phyloP scores from a whole-genome alignment of 2,113 vertebrate genomes.

The Datnioides undecimradiatus region DNA sequence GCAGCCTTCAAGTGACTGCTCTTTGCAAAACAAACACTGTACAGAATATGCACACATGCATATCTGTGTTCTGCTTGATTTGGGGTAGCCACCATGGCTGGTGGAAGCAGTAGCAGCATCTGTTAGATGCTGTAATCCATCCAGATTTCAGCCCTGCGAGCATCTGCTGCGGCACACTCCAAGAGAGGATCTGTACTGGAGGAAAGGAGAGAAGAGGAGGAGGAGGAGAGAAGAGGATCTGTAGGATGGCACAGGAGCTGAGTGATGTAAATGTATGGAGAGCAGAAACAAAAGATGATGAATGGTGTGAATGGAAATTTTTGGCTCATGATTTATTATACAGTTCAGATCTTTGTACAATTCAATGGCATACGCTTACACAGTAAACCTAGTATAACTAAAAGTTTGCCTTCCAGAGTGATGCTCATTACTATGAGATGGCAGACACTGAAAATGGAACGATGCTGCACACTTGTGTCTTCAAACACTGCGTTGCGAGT shows the following conservation, averaged over 20 bases:
- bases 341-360: not conserved
- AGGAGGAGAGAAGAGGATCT: constrained; percentile 4
- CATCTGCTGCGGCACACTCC: constrained; percentile 68
- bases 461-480: constrained; percentile 38
- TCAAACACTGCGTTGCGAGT: constrained; percentile 20
- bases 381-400: constrained; percentile 12
- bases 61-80: constrained; percentile 44
- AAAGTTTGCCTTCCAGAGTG: constrained; percentile 6
- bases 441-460: constrained; percentile 7
- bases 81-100: constrained; percentile 19
- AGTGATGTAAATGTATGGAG: not conserved
- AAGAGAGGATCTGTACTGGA: constrained; percentile 42
- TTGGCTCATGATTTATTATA: not conserved
- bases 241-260: not conserved
- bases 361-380: no score
- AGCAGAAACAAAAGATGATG: constrained; percentile 3
- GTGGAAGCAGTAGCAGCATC: constrained; percentile 73
- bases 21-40: constrained; percentile 5
- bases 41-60: constrained; percentile 27
- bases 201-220: not conserved
- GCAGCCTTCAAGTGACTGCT: not conserved
- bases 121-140: constrained; percentile 77
- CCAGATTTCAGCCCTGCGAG: constrained; percentile 68
- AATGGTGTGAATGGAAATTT: not conserved
- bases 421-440: constrained; percentile 12